Base-by-base conservation (phyloP, 1,140 invertebrate species). In the Pissodes strobi region DNA sequence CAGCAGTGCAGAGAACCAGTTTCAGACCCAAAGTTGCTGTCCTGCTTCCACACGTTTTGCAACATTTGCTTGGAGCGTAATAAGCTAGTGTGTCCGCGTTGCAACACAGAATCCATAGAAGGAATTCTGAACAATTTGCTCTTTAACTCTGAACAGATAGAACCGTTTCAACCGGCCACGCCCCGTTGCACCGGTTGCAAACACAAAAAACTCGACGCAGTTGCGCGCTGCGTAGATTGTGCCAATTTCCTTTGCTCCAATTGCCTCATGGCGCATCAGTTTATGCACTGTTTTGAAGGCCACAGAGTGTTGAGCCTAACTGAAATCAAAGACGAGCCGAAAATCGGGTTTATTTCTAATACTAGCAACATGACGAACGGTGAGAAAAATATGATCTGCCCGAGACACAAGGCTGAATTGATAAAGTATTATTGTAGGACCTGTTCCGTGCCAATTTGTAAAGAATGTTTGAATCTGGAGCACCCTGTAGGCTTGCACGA, bases 221-320 rank as follows among this genome's bases (percentile, higher is more conserved):
- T 94, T 69, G 92, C 91, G 64, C 89, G 92, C 70, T 98, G 96
- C 80, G 89, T 94, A 74, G 94, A 98, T 78, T 99, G 96, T 81
- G 90, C 90, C 66, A 95, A 96, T 75, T 95, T 92, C 76, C 86
- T 99, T 41, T 99, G 96, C 81, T 87, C 91, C 39, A 96, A 96
- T 75, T 99, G 96, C 85, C 93, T 95, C 69, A 96, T 96, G 87
- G 95, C 95, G 38, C 96, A 99, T 79, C 92, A 97, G 79, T 97
- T 92, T 78, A 98, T 98, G 95, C 94, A 97, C 78, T 97, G 94
- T 78, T 98, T 98, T 81, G 94, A 97, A 78, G 94, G 94, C 25
- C 97, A 98, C 80, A 88, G 92, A 13, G 92, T 97, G 12, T 83
- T 90, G 37, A 89, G 87, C 62, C 82, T 95, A 68, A 83, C 82